These are phyloP conservation scores for Chelonus insularis DNA, from an alignment of 1,140 invertebrate genomes.

Conservation along the genomic window DNA sequence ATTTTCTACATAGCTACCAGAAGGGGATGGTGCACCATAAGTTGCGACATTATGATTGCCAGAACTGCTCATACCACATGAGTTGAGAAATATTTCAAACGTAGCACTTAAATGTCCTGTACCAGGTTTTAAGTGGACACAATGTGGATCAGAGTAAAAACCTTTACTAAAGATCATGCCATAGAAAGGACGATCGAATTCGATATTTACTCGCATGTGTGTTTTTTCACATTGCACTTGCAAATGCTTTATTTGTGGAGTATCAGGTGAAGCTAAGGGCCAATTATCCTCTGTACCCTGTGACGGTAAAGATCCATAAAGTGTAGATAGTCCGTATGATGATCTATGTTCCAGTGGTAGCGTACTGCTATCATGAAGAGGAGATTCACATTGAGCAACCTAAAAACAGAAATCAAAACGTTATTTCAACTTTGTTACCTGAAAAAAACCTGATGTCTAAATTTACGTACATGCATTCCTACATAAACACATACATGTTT, in stretches of 20 bases:
- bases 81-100: conserved; percentile 89
- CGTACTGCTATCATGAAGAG: conserved; percentile 75
- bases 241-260: conserved; percentile 87
- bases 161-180: conserved; percentile 95
- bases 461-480: too few species aligned
- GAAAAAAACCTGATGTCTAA: too few species aligned
- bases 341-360: conserved; percentile 77
- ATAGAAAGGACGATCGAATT: conserved; percentile 93
- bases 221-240: conserved; percentile 96
- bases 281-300: conserved; percentile 73
- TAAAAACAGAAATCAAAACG: conserved; percentile 54
- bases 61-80: conserved; percentile 87
- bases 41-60: conserved; percentile 80
- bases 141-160: conserved; percentile 87
- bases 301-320: conserved; percentile 62
- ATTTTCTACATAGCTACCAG: conserved; percentile 91
- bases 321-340: conserved; percentile 73
- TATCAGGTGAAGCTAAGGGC: conserved; percentile 81
- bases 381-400: conserved; percentile 74
- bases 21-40: conserved; percentile 79
- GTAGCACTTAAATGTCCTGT: conserved; percentile 87
- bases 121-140: conserved; percentile 87
- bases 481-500: too few species aligned
- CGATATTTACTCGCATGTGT: conserved; percentile 91
- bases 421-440: too few species aligned